Evolutionary conservation across 2,888 invertebrate genomes (phyloP).

Genomic region (Bombylius discolor): DNA sequence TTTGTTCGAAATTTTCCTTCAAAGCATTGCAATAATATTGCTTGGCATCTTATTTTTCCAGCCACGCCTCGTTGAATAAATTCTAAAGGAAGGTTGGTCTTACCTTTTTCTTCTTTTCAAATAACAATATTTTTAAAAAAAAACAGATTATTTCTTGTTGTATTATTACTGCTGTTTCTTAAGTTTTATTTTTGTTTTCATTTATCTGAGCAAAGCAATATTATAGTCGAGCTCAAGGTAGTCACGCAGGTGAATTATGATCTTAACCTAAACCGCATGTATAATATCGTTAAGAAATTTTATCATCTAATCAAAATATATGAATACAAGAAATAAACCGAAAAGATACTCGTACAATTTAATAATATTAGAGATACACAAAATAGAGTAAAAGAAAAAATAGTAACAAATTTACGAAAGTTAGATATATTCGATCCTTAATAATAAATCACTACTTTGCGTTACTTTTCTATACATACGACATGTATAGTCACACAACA

Average conservation of each 20-base stretch:
- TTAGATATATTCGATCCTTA: no score
- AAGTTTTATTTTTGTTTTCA: neutral
- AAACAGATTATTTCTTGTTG: slow-evolving; percentile 4
- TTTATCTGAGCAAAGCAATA: no score
- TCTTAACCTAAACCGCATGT: neutral
- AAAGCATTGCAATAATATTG: neutral
- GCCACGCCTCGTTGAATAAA: slow-evolving; percentile 8
- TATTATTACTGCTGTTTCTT: neutral
- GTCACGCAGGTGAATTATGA: slow-evolving; percentile 6
- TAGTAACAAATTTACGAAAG: no score
- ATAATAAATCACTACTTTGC: no score
- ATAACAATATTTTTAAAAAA: neutral
- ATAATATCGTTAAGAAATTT: no score
- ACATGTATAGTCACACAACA: no score
- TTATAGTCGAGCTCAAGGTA: neutral
- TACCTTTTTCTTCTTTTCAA: neutral
- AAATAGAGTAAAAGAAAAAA: no score
- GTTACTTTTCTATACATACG: no score
- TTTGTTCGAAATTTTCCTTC: neutral
- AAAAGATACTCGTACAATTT: no score
- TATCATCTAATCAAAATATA: no score
- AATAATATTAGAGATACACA: no score
- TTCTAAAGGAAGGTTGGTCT: slow-evolving; percentile 7
- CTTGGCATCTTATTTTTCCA: neutral
- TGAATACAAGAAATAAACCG: no score